Evolutionary conservation across 2,113 vertebrate genomes (phyloP).

Genomic region (Peromyscus californicus): DNA sequence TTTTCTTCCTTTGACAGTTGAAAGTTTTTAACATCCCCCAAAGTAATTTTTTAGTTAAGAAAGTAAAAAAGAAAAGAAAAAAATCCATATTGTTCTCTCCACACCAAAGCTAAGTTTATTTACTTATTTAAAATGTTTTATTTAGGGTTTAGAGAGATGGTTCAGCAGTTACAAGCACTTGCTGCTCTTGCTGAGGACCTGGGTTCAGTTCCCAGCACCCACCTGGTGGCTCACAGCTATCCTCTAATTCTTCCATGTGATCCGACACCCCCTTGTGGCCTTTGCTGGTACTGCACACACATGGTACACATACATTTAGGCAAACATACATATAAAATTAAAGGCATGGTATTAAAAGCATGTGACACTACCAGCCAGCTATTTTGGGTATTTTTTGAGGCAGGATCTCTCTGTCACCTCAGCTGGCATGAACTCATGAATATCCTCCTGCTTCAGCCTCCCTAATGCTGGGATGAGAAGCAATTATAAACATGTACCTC

Average conservation of each 20-base stretch:
- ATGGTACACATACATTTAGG: neutral
- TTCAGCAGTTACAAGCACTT: neutral
- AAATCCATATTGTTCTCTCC: neutral
- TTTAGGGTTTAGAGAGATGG: neutral
- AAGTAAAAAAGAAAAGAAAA: slow-evolving; percentile 13
- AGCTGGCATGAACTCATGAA: neutral
- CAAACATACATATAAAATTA: neutral
- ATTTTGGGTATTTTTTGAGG: neutral
- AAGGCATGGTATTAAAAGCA: neutral
- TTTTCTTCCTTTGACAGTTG: slow-evolving; percentile 23
- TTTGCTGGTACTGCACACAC: neutral
- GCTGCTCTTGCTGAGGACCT: neutral
- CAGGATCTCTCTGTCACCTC: neutral
- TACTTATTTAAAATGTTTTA: neutral
- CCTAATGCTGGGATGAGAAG: neutral
- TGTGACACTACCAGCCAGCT: neutral
- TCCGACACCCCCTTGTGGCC: neutral
- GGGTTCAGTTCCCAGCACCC: neutral
- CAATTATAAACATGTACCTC: neutral
- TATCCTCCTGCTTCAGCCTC: neutral
- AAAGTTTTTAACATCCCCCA: slow-evolving; percentile 57
- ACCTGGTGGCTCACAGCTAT: no score
- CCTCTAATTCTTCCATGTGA: neutral
- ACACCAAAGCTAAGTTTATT: neutral
- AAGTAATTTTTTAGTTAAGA: slow-evolving; percentile 51